These are phyloP conservation scores for Tetragnatha montana DNA, from an alignment of 2,888 invertebrate genomes.

Conservation along the genomic window DNA sequence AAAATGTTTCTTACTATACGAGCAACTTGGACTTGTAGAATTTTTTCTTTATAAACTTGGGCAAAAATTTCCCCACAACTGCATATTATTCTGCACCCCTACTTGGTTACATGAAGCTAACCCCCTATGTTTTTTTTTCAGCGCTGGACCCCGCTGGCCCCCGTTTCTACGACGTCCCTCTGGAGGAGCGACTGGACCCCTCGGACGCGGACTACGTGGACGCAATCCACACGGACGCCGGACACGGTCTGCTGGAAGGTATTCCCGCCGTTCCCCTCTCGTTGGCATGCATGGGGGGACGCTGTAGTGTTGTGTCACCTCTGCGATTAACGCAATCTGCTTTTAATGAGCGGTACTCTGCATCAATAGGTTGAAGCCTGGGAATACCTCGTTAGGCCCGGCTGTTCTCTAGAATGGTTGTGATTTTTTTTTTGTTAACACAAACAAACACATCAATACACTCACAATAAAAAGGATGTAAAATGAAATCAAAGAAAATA, in stretches of 20 bases:
- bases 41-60: too few relatives aligned
- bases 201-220: conserved; percentile 71
- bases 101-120: neutral
- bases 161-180: conserved; percentile 55
- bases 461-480: too few relatives aligned
- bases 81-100: neutral
- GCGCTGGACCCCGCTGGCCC: conserved; percentile 72
- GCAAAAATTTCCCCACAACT: too few relatives aligned
- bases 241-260: conserved; percentile 55
- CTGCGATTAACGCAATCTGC: neutral
- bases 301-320: neutral
- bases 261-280: neutral
- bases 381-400: too few relatives aligned
- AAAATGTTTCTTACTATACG: too few relatives aligned
- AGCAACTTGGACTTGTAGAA: too few relatives aligned
- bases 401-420: too few relatives aligned
- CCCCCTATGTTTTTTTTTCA: conserved; percentile 5
- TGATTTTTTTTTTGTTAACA: too few relatives aligned
- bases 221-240: conserved; percentile 70
- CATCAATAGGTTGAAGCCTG: too few relatives aligned
- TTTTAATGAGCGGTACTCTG: neutral
- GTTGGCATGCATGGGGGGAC: neutral
- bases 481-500: too few relatives aligned
- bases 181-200: conserved; percentile 63
- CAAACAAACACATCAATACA: too few relatives aligned